Evolutionary conservation across 2,888 invertebrate species (phyloP), one percentile per base, ranked within the genome.

Genomic region (Catocala sponsa): DNA sequence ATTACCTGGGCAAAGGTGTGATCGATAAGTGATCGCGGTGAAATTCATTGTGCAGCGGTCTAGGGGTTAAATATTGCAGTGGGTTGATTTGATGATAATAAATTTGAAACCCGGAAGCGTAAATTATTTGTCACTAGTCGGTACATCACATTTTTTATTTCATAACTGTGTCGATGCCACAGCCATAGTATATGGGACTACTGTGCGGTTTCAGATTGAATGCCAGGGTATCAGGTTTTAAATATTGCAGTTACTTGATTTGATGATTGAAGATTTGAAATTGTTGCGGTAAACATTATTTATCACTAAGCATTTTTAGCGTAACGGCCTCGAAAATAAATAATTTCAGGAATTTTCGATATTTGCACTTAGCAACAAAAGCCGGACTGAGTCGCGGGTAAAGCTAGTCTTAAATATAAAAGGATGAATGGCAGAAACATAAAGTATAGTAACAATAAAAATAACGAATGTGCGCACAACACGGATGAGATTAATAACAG

Each of bases 1-100:
- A 92, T 93, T 91, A 89, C 79, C 71, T 79, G 82, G 81, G 82
- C 83, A 85, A 64, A 85, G 79, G 80, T 77, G 80, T 89, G 88
- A 91, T 90, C 85, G 90, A 90, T 90, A 87, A 85, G 79, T 63
- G 59, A 63, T 65, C 59, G 65, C 67, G 64, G 64, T 51, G 59
- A 15, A 41, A 70, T 74, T 60, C 61, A 63, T 52, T 50, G 49
- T 15, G 55, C 25, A 15, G 66, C 13, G 63, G 73, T 55, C 33
- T 11, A 7, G 32, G 6, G 38, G 10, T 6, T 74, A 53, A 74
- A 71, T 64, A 57, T 55, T 32, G 25, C 11, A 47, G 15, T 48
- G 42, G 44, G 44, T 7, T 46, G 13, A 35, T 35, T n/a, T 32
- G n/a, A n/a, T 11, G 43, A 33, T 33, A 33, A 33, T 44, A 43